A percentile compares a stretch with the other conserved stretches of the same genome.
These are phyloP conservation scores for Drosophila bocqueti DNA, from an alignment of 1,140 invertebrate species.

Conservation along the genomic window DNA sequence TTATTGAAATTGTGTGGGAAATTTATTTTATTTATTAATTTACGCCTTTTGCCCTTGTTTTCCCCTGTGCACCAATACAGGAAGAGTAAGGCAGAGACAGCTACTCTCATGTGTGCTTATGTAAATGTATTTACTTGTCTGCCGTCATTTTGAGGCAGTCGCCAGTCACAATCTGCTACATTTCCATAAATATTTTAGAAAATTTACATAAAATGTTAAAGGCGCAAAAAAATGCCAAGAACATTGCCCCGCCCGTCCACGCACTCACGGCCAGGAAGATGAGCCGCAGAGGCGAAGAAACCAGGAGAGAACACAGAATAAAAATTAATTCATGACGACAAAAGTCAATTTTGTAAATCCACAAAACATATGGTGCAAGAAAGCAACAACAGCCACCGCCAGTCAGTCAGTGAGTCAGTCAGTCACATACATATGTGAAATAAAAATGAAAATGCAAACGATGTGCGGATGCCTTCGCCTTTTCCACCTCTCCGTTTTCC, in stretches of 20 bases:
- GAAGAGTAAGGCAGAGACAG: neutral
- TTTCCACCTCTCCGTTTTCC: conserved; percentile 1
- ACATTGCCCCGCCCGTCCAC: conserved; percentile 1
- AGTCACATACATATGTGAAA: conserved; percentile 48
- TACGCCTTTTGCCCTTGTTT: neutral
- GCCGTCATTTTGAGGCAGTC: conserved; percentile 76
- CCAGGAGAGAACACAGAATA: conserved; percentile 25
- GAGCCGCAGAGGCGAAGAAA: conserved; percentile 25
- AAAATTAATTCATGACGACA: conserved; percentile 82
- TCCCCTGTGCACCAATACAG: neutral
- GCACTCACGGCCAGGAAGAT: conserved; percentile 9
- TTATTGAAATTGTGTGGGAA: too few relatives aligned
- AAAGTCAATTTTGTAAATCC: conserved; percentile 77
- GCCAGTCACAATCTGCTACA: conserved; percentile 78
- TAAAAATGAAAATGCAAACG: conserved; percentile 71
- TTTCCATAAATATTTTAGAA: conserved; percentile 83
- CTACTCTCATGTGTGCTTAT: conserved; percentile 52
- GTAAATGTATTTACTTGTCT: conserved; percentile 78
- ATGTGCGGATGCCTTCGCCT: conserved; percentile 48
- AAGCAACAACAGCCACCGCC: conserved; percentile 21
- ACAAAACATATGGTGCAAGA: conserved; percentile 71
- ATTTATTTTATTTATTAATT: neutral
- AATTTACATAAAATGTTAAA: conserved; percentile 81
- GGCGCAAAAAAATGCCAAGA: conserved; percentile 32
- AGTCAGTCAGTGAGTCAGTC: conserved; percentile 9